Evolutionary conservation across 1,140 invertebrate species (phyloP).

Genomic region (Halesus radiatus): DNA sequence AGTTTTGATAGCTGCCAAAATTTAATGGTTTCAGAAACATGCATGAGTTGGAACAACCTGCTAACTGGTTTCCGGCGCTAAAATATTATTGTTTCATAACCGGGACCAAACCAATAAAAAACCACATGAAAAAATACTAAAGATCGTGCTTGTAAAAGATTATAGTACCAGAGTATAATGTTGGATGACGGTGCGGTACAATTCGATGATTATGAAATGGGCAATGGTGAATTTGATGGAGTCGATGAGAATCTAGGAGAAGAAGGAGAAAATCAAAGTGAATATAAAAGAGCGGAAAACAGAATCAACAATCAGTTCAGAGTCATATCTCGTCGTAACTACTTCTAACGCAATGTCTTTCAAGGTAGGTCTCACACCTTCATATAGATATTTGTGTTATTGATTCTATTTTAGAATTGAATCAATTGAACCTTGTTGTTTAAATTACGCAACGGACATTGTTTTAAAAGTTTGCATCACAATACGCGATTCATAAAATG

Average conservation of each 20-base stretch:
- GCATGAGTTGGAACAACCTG: no score
- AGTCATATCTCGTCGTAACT: neutral
- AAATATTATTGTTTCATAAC: neutral
- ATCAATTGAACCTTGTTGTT: no score
- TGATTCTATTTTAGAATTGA: no score
- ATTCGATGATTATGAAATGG: neutral
- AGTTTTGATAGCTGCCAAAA: no score
- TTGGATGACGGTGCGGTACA: constrained; percentile 5
- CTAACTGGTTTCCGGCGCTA: no score
- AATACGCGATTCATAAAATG: no score
- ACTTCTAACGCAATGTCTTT: neutral
- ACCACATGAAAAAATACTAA: neutral
- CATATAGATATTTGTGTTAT: no score
- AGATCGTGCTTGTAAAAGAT: neutral
- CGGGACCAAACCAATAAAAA: neutral
- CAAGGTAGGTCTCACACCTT: constrained; percentile 2
- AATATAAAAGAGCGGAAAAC: constrained; percentile 3
- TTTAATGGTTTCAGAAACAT: neutral
- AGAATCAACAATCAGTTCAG: neutral
- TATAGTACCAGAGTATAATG: no score
- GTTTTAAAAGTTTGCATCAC: no score
- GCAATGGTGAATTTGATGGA: neutral
- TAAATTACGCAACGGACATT: no score
- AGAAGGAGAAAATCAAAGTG: constrained; percentile 1
- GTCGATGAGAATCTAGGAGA: neutral